Conservation (phyloP, 2,797 vertebrate species). For the Crenuchus spilurus region DNA sequence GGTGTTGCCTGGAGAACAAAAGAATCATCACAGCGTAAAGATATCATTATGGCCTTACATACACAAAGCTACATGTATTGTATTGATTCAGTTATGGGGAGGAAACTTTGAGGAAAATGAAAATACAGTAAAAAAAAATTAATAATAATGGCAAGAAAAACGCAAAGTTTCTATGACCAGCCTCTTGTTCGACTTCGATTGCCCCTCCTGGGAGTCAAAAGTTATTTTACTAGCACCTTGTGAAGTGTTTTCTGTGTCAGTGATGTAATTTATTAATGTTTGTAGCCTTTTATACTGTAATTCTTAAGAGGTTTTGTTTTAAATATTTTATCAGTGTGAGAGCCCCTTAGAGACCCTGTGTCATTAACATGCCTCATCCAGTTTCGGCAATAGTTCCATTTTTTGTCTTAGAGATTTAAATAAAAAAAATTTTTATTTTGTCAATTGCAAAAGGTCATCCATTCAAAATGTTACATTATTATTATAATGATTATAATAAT, state of each 20-base stretch:
- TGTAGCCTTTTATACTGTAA: slow-evolving; percentile 99
- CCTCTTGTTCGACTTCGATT: slow-evolving; percentile 90
- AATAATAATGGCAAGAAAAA: slow-evolving; percentile 35
- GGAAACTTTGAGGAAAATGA: slow-evolving; percentile 76
- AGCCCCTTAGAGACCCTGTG: slow-evolving; percentile 78
- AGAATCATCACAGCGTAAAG: slow-evolving; percentile 66
- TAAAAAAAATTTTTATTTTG: slow-evolving; percentile 56
- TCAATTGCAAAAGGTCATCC: slow-evolving; percentile 70
- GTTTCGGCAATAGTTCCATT: slow-evolving; percentile 63
- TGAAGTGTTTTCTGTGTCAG: slow-evolving; percentile 99
- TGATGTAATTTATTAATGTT: slow-evolving; percentile 99
- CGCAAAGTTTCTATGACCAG: slow-evolving; percentile 84
- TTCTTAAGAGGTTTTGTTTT: slow-evolving; percentile 96
- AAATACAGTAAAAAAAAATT: slow-evolving; percentile 47
- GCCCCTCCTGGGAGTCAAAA: slow-evolving; percentile 85
- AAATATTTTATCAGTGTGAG: slow-evolving; percentile 89
- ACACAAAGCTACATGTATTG: slow-evolving; percentile 80
- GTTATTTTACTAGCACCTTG: slow-evolving; percentile 99
- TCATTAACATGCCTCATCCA: slow-evolving; percentile 67
- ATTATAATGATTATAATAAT: slow-evolving; percentile 52
- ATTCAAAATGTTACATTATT: slow-evolving; percentile 70
- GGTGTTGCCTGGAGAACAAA: slow-evolving; percentile 95
- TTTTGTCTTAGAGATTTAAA: slow-evolving; percentile 47
- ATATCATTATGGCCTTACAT: slow-evolving; percentile 88
- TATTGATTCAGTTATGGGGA: slow-evolving; percentile 78